Percentiles rank a stretch among this genome's conserved stretches.
These are phyloP conservation scores for Tangara arthus DNA, from an alignment of 2,797 vertebrate genomes.

Conservation along the genomic window DNA sequence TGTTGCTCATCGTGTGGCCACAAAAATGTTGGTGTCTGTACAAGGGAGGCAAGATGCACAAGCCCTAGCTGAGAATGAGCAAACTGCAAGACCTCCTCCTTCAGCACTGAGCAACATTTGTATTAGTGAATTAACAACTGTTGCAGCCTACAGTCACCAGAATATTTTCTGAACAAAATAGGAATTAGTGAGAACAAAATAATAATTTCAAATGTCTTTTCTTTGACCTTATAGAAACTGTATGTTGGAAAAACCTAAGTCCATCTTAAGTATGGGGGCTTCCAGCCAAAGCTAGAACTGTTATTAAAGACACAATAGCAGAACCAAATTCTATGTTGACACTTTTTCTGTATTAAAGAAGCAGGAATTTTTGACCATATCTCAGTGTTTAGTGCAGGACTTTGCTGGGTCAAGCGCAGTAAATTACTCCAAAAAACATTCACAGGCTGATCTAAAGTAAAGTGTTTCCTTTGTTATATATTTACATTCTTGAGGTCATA, in stretches of 20 bases:
- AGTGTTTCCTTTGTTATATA: neutral
- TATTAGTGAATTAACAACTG: neutral
- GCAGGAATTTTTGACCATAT: neutral
- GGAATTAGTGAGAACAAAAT: neutral
- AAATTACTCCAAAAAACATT: neutral
- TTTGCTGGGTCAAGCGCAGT: neutral
- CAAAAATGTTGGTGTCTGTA: neutral
- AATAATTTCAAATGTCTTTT: neutral
- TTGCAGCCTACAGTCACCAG: neutral
- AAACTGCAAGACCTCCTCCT: neutral
- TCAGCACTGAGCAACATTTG: neutral
- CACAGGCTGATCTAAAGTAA: neutral
- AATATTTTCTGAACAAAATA: neutral
- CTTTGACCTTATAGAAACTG: neutral
- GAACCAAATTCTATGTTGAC: neutral
- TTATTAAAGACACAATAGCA: neutral
- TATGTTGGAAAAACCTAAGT: neutral
- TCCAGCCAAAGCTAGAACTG: neutral
- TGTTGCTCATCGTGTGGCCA: neutral
- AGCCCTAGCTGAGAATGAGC: neutral
- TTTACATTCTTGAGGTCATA: neutral
- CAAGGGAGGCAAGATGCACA: neutral
- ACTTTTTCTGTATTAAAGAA: neutral
- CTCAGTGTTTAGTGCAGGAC: neutral
- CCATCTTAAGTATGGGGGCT: neutral